phyloP scores from a whole-genome alignment of 2,797 vertebrate genomes.

The Cygnus olor region DNA sequence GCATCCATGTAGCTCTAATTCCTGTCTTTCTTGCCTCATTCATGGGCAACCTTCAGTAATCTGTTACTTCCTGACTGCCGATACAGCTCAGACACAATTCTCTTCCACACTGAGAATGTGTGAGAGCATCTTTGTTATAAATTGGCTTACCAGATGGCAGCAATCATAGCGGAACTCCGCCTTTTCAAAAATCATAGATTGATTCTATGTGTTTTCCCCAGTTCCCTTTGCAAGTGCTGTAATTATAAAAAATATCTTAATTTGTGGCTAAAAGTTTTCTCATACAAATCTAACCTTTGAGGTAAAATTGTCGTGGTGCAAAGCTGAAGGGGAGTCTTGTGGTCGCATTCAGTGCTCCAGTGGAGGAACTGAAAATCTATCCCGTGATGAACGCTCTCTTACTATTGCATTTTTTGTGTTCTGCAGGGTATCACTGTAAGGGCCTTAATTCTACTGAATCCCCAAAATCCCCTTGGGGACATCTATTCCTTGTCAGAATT shows the following conservation, averaged over 20 bases:
- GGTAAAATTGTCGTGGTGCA: neutral
- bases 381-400: neutral
- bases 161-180: neutral
- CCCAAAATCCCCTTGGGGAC: constrained; percentile 94
- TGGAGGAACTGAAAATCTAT: neutral
- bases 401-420: neutral
- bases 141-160: neutral
- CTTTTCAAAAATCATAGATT: neutral
- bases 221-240: neutral
- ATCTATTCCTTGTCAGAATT: constrained; percentile 89
- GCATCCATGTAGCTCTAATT: neutral
- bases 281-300: neutral
- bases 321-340: neutral
- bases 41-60: neutral
- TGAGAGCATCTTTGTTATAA: neutral
- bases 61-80: neutral
- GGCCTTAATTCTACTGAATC: constrained; percentile 93
- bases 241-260: neutral
- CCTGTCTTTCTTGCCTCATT: neutral
- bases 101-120: neutral
- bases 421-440: constrained; percentile 86
- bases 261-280: neutral
- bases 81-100: neutral
- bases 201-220: neutral
- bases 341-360: neutral